Conservation (phyloP, 2,113 vertebrate species). For the Turdus rufiventris region DNA sequence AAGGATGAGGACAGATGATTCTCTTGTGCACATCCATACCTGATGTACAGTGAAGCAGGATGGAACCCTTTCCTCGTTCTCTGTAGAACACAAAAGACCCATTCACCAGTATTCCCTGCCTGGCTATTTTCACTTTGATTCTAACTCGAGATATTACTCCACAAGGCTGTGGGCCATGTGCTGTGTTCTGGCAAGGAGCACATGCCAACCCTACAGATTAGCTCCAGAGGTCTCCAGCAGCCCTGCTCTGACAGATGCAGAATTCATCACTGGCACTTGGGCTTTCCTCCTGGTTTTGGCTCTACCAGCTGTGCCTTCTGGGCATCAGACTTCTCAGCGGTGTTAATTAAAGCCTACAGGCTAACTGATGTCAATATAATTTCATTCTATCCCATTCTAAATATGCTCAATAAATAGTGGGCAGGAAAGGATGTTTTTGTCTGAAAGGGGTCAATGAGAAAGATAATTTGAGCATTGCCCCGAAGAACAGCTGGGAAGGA, state of each 20-base stretch:
- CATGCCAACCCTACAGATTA: neutral
- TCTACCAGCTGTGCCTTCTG: neutral
- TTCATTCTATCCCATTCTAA: neutral
- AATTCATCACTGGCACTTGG: fast-evolving
- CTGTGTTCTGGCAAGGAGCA: neutral
- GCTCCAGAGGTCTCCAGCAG: neutral
- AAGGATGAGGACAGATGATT: neutral
- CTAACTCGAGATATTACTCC: neutral
- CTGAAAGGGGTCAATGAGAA: neutral
- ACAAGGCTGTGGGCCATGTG: neutral
- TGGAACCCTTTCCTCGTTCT: neutral
- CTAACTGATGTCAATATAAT: neutral
- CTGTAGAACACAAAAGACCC: neutral
- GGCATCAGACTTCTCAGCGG: neutral
- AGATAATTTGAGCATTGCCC: neutral
- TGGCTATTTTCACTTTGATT: neutral
- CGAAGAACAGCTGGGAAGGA: neutral
- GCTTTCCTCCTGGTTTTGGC: neutral
- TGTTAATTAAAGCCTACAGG: slow-evolving; percentile 16
- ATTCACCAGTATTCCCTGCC: neutral
- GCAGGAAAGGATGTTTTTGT: neutral
- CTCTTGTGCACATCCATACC: fast-evolving
- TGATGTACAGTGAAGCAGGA: neutral
- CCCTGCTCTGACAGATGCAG: neutral
- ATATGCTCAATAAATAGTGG: neutral